phyloP scores from a whole-genome alignment of 1,140 invertebrate species.

The Halictus rubicundus region DNA sequence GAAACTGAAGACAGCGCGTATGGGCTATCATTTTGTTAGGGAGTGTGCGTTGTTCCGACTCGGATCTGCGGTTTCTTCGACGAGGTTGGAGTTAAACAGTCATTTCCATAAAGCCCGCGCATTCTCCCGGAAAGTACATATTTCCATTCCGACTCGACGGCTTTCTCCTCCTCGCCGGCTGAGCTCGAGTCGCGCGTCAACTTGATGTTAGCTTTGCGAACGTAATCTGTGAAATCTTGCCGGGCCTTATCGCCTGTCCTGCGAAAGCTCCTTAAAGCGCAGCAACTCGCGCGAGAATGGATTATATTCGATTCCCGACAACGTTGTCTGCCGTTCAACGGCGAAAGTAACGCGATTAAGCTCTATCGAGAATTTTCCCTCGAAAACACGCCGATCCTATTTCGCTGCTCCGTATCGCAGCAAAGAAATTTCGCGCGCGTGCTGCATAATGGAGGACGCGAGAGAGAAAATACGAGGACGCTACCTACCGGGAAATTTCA shows the following conservation, averaged over 20 bases:
- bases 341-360: too few species aligned
- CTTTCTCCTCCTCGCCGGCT: neutral
- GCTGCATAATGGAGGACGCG: too few species aligned
- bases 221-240: neutral
- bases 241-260: neutral
- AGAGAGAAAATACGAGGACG: too few species aligned
- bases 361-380: too few species aligned
- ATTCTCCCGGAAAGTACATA: neutral
- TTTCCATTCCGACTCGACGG: neutral
- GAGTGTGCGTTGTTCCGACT: neutral
- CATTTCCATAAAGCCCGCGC: neutral
- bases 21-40: neutral
- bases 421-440: too few species aligned
- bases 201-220: neutral
- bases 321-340: too few species aligned
- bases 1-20: too few species aligned
- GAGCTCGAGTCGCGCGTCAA: too few species aligned
- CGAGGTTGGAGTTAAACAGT: neutral
- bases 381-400: too few species aligned
- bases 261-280: neutral
- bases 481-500: too few species aligned
- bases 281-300: neutral
- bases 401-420: too few species aligned
- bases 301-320: neutral
- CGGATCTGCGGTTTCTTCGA: neutral